Percentiles rank a stretch among this genome's conserved stretches.
Evolutionary conservation across 2,888 invertebrate species (phyloP).

Genomic region (Dasypogon diadema): DNA sequence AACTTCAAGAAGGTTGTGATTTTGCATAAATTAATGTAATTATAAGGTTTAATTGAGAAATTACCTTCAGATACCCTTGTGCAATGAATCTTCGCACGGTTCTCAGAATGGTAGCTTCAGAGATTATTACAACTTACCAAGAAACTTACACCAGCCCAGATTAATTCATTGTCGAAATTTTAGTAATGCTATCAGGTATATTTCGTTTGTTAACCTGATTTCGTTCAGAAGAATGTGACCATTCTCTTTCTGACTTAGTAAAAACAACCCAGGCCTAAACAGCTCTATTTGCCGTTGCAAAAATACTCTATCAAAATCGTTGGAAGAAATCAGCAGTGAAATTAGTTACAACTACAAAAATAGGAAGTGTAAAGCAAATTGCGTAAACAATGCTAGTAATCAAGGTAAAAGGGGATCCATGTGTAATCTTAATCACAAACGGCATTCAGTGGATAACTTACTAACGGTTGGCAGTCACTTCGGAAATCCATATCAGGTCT

Average conservation of each 20-base stretch:
- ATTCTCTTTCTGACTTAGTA: constrained; percentile 30
- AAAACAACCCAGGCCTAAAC: constrained; percentile 13
- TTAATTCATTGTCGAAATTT: constrained; percentile 5
- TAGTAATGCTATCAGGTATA: constrained; percentile 15
- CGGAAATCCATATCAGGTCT: constrained; percentile 52
- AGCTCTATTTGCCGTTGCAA: constrained; percentile 42
- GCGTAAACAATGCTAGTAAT: constrained; percentile 10
- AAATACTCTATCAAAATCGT: constrained; percentile 73
- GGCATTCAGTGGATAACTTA: constrained; percentile 57
- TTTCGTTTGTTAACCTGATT: background rate
- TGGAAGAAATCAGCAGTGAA: constrained; percentile 79
- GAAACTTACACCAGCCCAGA: constrained; percentile 25
- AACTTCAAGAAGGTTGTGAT: constrained; percentile 31
- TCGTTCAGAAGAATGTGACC: background rate
- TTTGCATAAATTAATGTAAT: background rate
- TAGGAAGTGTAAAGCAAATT: constrained; percentile 18
- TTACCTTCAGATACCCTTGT: constrained; percentile 25
- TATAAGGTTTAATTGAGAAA: background rate
- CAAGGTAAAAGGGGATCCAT: constrained; percentile 27
- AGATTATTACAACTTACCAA: constrained; percentile 40
- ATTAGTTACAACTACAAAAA: constrained; percentile 28
- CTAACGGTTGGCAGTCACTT: constrained; percentile 53
- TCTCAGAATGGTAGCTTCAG: constrained; percentile 41
- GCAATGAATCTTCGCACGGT: constrained; percentile 9
- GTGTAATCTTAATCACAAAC: constrained; percentile 52